Evolutionary conservation across 2,888 invertebrate genomes (phyloP).

Genomic region (Xiphydria camelus): DNA sequence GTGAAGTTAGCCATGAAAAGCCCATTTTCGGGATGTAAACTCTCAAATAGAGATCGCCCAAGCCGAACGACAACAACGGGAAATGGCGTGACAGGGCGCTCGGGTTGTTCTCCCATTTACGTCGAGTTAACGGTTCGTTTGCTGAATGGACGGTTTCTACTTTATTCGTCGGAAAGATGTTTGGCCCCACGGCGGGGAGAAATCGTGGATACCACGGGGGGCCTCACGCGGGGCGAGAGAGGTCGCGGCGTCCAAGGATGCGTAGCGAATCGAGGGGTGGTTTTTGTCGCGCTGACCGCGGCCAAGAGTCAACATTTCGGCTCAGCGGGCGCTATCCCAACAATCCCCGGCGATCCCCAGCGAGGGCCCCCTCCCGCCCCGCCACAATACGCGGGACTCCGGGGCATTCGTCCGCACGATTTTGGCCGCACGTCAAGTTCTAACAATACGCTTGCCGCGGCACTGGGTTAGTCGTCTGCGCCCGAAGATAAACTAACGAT

Average conservation of each 20-base stretch:
- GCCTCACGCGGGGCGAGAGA: slow-evolving; percentile 2
- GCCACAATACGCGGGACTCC: too few relatives aligned
- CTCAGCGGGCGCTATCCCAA: slow-evolving; percentile 43
- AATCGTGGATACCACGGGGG: slow-evolving; percentile 25
- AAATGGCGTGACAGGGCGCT: slow-evolving; percentile 20
- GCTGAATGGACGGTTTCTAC: slow-evolving; percentile 39
- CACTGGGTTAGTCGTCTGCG: too few relatives aligned
- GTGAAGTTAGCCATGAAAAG: slow-evolving; percentile 46
- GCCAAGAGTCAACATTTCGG: slow-evolving; percentile 48
- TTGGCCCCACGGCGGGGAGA: slow-evolving; percentile 43
- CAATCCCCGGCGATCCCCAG: slow-evolving; percentile 24
- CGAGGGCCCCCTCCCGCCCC: slow-evolving; percentile 15
- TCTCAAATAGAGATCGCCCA: slow-evolving; percentile 36
- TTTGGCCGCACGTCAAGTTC: slow-evolving; percentile 8
- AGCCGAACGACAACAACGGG: slow-evolving; percentile 22
- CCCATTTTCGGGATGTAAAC: slow-evolving; percentile 39
- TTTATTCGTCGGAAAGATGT: slow-evolving; percentile 49
- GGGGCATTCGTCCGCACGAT: too few relatives aligned
- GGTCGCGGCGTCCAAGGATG: slow-evolving; percentile 25
- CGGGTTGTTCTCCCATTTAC: slow-evolving; percentile 40
- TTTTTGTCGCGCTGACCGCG: slow-evolving; percentile 51
- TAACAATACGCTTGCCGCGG: background rate
- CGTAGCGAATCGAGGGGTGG: slow-evolving; percentile 51
- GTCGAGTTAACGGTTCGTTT: slow-evolving; percentile 54
- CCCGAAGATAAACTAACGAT: too few relatives aligned